Conservation (phyloP, 1,140 invertebrate genomes). For the Philaenus spumarius region DNA sequence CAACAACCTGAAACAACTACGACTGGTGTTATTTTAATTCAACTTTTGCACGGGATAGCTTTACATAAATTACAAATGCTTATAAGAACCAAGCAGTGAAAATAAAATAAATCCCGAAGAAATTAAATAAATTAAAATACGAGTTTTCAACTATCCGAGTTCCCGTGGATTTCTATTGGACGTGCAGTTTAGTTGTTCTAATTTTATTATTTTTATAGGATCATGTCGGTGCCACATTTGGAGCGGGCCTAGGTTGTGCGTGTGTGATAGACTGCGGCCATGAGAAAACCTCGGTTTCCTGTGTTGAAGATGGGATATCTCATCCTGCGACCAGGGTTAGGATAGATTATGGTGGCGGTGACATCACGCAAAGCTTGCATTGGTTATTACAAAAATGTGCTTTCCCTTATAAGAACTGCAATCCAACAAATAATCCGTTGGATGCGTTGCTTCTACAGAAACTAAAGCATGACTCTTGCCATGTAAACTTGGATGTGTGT, state of each 20-base stretch:
- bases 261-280: conserved; percentile 95
- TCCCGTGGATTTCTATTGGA: too few species aligned
- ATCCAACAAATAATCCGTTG: conserved; percentile 52
- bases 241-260: conserved; percentile 82
- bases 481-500: conserved; percentile 82
- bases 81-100: too few species aligned
- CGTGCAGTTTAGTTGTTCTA: too few species aligned
- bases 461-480: conserved; percentile 85
- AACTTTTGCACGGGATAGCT: too few species aligned
- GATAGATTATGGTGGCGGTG: conserved; percentile 78
- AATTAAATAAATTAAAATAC: too few species aligned
- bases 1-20: too few species aligned
- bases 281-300: conserved; percentile 91
- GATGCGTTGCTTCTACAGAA: conserved; percentile 71
- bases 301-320: conserved; percentile 94
- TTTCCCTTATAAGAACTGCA: conserved; percentile 79
- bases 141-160: too few species aligned
- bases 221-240: conserved; percentile 90
- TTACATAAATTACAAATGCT: too few species aligned
- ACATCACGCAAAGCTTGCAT: conserved; percentile 40
- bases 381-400: conserved; percentile 82
- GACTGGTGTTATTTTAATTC: too few species aligned
- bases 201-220: conserved; percentile 49
- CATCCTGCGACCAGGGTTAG: conserved; percentile 67
- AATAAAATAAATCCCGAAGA: too few species aligned